These are phyloP conservation scores for Rhorus exstirpatorius DNA, from an alignment of 2,888 invertebrate genomes.

Conservation along the genomic window DNA sequence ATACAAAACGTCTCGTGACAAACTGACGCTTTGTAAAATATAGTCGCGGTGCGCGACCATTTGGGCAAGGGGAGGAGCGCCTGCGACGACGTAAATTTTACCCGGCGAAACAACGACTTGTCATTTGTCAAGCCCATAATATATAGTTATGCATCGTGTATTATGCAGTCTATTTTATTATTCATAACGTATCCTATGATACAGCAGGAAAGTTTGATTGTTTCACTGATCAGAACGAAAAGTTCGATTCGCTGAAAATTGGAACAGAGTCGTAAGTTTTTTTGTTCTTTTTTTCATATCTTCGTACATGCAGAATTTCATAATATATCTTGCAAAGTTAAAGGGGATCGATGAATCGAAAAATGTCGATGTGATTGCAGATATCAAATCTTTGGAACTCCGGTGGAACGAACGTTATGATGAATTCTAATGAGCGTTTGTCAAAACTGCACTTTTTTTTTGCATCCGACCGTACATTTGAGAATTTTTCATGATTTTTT, in stretches of 20 bases:
- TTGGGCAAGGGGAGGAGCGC: slow-evolving; percentile 33
- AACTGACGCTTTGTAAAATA: slow-evolving; percentile 58
- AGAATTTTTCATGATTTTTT: too few species aligned
- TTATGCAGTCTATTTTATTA: slow-evolving; percentile 8
- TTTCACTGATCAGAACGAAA: slow-evolving; percentile 2
- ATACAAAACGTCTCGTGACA: slow-evolving; percentile 68
- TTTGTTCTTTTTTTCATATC: background rate
- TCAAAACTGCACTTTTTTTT: too few species aligned
- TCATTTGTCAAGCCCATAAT: slow-evolving; percentile 42
- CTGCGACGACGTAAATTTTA: slow-evolving; percentile 51
- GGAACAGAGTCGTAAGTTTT: background rate
- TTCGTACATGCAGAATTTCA: too few species aligned
- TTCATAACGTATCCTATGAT: slow-evolving; percentile 34
- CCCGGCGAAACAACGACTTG: slow-evolving; percentile 25
- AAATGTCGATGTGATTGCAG: too few species aligned
- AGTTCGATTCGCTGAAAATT: slow-evolving; percentile 11
- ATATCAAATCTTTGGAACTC: too few species aligned
- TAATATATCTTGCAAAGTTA: too few species aligned
- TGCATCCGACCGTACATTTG: too few species aligned
- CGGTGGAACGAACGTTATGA: too few species aligned
- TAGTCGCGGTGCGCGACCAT: slow-evolving; percentile 41
- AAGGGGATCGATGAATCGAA: too few species aligned
- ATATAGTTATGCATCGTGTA: background rate
- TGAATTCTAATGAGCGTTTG: too few species aligned
- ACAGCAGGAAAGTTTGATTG: slow-evolving; percentile 9